Base-by-base conservation (phyloP, 2,797 vertebrate species). In the Notolabrus celidotus region DNA sequence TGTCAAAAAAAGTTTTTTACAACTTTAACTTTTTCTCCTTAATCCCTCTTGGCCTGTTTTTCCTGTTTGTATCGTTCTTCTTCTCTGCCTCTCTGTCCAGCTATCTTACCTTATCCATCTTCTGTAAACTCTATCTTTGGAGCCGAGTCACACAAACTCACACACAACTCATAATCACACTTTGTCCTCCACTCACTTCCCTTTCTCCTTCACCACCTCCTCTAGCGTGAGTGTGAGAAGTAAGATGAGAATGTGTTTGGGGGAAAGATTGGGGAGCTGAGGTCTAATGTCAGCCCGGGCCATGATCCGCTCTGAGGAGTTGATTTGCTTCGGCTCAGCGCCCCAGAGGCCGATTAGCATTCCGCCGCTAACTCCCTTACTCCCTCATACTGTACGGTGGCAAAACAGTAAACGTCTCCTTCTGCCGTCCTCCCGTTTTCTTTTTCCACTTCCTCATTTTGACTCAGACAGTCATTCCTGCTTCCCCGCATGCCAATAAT, bases 291-390 rank as follows among this genome's bases (percentile, higher is more conserved):
- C 88, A 88, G 88, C 70, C 86, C 51, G 11, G 89, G 84, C 86
- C 88, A 62, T 88, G 89, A 92, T 91, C 85, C 25, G 62, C 88
- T 92, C 86, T 67, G 79, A 87, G 87, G 85, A 89, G 89, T 91
- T 92, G 92, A 93, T 92, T 89, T 88, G 89, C 85, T 85, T 81
- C 74, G 61, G 84, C 89, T 90, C 91, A 85, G 85, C 67, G 74
- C 90, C 83, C 81, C 55, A 62, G 83, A 88, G 88, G 85, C 82
- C 80, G 88, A 91, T 93, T 92, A 88, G 86, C 88, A 89, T 92
- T 89, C 87, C 22, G 54, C 68, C 51, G 72, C 80, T 71, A 90
- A 86, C 87, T 85, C 84, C 58, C 81, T 83, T 57, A 67, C 72
- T 83, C 80, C 82, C 83, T 89, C 64, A 47, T 79, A 90, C 82